Conservation (phyloP, 2,797 vertebrate species). For the Alectoris magna region DNA sequence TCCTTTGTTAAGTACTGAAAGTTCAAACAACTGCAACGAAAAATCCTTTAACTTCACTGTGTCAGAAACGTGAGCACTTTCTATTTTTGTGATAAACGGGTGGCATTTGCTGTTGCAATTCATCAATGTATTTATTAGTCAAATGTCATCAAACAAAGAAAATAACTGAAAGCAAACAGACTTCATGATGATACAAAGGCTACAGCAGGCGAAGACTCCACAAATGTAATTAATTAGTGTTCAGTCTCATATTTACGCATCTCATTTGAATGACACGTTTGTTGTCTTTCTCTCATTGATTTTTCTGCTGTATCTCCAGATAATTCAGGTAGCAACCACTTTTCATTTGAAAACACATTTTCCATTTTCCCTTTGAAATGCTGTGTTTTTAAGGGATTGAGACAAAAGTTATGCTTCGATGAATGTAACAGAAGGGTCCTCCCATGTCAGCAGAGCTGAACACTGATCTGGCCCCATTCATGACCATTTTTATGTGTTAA, state of each 20-base stretch:
- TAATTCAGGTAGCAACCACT: constrained; percentile 3
- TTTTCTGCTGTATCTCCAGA: constrained; percentile 11
- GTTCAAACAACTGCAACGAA: constrained; percentile 37
- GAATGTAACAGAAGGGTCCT: background rate
- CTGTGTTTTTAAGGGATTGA: background rate
- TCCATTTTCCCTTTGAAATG: background rate
- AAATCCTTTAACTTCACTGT: background rate
- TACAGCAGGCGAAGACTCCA: background rate
- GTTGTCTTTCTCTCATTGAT: background rate
- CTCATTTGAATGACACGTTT: constrained; percentile 29
- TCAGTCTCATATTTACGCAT: constrained; percentile 18
- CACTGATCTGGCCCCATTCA: background rate
- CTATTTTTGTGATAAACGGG: constrained; percentile 68
- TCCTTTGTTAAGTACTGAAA: constrained; percentile 69
- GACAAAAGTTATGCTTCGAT: background rate
- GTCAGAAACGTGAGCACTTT: background rate
- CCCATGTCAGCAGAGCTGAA: background rate
- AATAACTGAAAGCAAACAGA: constrained; percentile 57
- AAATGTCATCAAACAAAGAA: constrained; percentile 61
- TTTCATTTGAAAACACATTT: constrained; percentile 56
- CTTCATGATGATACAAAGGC: constrained; percentile 11
- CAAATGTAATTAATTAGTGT: constrained; percentile 47
- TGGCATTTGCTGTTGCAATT: constrained; percentile 74
- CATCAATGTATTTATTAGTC: constrained; percentile 74
- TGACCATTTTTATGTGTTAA: background rate